Conservation (phyloP, 92 coral and sea anemone species). For the Bergia puertoricense region DNA sequence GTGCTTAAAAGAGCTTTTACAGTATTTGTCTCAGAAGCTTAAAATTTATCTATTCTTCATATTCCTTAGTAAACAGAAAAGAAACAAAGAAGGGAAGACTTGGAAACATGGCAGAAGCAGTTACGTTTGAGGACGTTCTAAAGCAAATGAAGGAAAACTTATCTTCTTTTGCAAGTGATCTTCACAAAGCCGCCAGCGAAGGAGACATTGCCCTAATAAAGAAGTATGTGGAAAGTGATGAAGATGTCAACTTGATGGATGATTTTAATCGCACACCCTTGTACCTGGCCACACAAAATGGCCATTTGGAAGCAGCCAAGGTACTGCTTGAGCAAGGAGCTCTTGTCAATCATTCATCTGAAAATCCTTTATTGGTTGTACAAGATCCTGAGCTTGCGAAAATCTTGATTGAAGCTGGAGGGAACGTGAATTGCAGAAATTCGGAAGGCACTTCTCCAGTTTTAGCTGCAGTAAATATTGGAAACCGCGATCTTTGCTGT, state of each 20-base stretch:
- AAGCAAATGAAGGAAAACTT: conserved; percentile 27
- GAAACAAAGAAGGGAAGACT: not conserved
- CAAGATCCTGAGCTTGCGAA: conserved; percentile 40
- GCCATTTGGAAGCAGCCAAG: conserved; percentile 33
- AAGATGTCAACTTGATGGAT: conserved; percentile 48
- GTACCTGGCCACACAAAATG: conserved; percentile 33
- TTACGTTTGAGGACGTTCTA: not conserved
- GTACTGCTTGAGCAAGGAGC: conserved; percentile 42
- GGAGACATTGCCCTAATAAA: conserved; percentile 37
- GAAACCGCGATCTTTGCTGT: conserved; percentile 19
- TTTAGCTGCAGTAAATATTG: conserved; percentile 13
- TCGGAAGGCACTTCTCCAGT: conserved; percentile 37
- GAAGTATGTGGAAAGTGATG: conserved; percentile 27
- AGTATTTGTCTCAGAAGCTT: not conserved
- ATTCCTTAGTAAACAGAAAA: not conserved
- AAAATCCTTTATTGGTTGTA: conserved; percentile 33
- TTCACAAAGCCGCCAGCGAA: conserved; percentile 45
- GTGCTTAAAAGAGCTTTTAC: not conserved
- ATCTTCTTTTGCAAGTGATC: conserved; percentile 20
- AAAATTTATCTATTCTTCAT: too few relatives aligned
- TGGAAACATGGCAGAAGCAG: not conserved
- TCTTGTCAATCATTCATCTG: conserved; percentile 23
- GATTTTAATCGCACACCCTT: conserved; percentile 40
- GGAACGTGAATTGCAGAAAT: conserved; percentile 30
- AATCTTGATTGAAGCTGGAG: conserved; percentile 45